Base-by-base conservation (phyloP, 2,888 invertebrate species). In the Ypsolopha scabrella region DNA sequence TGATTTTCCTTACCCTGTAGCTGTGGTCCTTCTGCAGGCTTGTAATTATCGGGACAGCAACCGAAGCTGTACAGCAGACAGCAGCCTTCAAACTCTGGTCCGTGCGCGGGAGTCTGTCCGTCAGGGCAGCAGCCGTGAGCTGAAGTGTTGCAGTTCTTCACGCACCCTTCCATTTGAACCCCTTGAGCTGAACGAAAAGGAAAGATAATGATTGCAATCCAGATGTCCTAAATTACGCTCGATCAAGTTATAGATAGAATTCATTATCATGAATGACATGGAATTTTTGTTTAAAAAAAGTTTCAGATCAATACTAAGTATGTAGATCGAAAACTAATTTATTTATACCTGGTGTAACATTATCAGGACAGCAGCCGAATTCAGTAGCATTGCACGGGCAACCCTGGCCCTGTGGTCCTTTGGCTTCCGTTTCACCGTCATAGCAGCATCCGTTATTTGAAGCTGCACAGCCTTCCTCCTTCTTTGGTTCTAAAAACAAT, bases 21-120 rank as follows among this genome's bases (percentile, higher is more conserved):
- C 64, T 92, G 88, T 0, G 94, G 92, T 55, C 98, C 97, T 55
- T 90, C 88, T 6, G 97, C 96, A 1, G 93, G 88, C 44, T 91
- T 89, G 61, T 93, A 90, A 67, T 96, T 94, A 68, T 98, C 97
- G 0, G 94, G 94, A 63, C 98, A 98, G 75, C 98, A 98, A n/a
- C 96, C 95, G 68, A 88, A 93, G 4, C 88, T 79, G 2, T 90
- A 85, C 34, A 88, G 87, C 48, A 94, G 75, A 63, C 95, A 96
- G 68, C 95, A 96, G 0, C 97, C 98, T 73, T 95, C 94, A 44
- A 88, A 80, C 60, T 90, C 90, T 0, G 91, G 90, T 2, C 98
- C 98, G 64, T 95, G 94, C 1, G 98, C 95, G 0, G 95, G 91
- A 0, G 95, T 95, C 60, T 89, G 77, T 2, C 90, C 90, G 68